phyloP scores from a whole-genome alignment of 1,140 invertebrate genomes.

The Aphidius gifuensis region DNA sequence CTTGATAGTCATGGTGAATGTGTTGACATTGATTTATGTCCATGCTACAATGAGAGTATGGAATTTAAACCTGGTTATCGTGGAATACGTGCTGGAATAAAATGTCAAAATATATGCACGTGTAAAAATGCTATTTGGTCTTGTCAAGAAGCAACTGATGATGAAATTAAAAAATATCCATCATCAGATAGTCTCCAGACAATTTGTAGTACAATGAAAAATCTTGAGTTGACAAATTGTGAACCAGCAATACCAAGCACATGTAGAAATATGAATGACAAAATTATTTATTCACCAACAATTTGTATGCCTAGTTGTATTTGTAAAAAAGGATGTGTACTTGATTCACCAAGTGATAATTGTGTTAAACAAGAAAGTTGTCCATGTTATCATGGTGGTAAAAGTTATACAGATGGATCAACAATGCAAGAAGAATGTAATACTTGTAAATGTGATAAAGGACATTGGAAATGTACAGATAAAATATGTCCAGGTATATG shows the following conservation, averaged over 20 bases:
- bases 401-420: conserved; percentile 75
- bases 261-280: conserved; percentile 75
- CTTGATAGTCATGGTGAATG: conserved; percentile 71
- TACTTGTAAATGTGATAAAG: conserved; percentile 65
- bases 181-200: conserved; percentile 59
- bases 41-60: conserved; percentile 70
- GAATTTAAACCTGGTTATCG: conserved; percentile 73
- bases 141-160: conserved; percentile 62
- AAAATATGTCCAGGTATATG: conserved; percentile 68
- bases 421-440: conserved; percentile 79
- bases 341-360: conserved; percentile 63
- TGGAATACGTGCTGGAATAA: conserved; percentile 65
- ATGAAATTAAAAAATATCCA: conserved; percentile 64
- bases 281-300: conserved; percentile 44
- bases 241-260: conserved; percentile 70
- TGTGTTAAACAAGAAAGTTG: conserved; percentile 73
- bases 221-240: conserved; percentile 75
- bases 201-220: conserved; percentile 60
- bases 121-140: conserved; percentile 71
- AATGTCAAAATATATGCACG: conserved; percentile 68
- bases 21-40: conserved; percentile 71
- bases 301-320: conserved; percentile 75
- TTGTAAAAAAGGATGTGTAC: conserved; percentile 72
- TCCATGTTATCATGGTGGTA: conserved; percentile 84
- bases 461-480: conserved; percentile 68